Evolutionary conservation across 2,113 vertebrate genomes (phyloP), one percentile per base, ranked within the genome.

Genomic region (Rafetus swinhoei): DNA sequence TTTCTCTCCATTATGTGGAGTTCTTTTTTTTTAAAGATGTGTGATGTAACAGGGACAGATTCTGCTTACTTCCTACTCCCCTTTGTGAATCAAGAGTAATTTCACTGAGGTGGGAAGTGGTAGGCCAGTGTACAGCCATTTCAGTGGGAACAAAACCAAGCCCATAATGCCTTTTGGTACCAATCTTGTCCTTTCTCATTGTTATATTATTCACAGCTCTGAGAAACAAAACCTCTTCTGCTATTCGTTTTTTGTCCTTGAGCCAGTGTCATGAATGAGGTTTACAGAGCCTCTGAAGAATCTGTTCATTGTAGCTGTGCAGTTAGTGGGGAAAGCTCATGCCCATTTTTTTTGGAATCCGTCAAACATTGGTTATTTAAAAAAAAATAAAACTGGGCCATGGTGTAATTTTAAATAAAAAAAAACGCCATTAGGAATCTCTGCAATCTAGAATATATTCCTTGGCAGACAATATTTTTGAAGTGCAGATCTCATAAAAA

Each of bases 271-370:
- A 93, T 35, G 18, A 72, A 29, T 87, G 85, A 50, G 32, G 56
- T 76, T 88, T 90, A 86, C 80, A 77, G 10, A 90, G 89, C 57
- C 15, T 62, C 85, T 74, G 74, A 60, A 83, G 0, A 0, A 62
- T 89, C 80, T 7, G 0, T 85, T 90, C 53, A 5, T 79, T 62
- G 81, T 29, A 55, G 27, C 84, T 82, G 0, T 4, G 59, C 60
- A 87, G 82, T 39, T 94, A 89, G 96, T 96, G 96, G 96, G 85
- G 96, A 95, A 96, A 96, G 97, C 95, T 96, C 94, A 54, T 53
- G 90, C n/a, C 88, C 29, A 9, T 18, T 89, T 25, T 29, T 59
- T 22, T 18, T 18, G 3, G 13, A 9, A 19, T 3, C 7, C 90
- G 45, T 9, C n/a, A 80, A 50, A 60, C 16, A 1, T 1, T 57